Percentiles rank a stretch among this genome's conserved stretches.
Conservation (phyloP, 2,113 vertebrate species). For the Agapornis roseicollis region DNA sequence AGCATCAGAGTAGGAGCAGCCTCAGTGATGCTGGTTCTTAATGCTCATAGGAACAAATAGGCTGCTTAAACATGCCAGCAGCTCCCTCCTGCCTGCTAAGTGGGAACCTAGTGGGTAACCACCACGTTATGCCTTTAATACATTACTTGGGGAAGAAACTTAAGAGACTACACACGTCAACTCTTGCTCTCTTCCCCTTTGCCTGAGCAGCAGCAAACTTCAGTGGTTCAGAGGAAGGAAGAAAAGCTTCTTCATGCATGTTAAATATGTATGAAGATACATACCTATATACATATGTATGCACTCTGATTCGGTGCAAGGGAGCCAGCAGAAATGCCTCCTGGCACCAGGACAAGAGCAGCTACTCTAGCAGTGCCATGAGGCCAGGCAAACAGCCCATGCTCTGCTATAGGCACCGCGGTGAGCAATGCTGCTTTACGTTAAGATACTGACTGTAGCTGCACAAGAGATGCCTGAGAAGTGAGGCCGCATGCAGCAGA, state of each 20-base stretch:
- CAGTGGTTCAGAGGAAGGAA: neutral
- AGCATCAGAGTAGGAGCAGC: neutral
- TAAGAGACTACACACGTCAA: neutral
- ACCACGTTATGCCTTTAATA: neutral
- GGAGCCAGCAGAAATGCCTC: neutral
- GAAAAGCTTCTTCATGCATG: neutral
- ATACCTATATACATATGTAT: neutral
- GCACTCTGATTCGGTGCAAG: neutral
- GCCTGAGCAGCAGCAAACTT: neutral
- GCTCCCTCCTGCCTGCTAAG: neutral
- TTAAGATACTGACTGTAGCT: neutral
- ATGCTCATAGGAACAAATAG: neutral
- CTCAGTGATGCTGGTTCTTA: neutral
- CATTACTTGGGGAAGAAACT: neutral
- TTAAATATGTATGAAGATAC: neutral
- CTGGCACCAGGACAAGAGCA: neutral
- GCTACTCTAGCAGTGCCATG: neutral
- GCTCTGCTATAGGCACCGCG: neutral
- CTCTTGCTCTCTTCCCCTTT: neutral
- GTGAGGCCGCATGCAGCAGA: neutral
- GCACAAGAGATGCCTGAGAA: neutral
- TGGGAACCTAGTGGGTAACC: neutral
- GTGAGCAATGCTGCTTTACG: neutral
- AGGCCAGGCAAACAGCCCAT: neutral
- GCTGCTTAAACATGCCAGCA: neutral